phyloP scores from a whole-genome alignment of 2,797 vertebrate species.

The Enteromius fasciolatus region DNA sequence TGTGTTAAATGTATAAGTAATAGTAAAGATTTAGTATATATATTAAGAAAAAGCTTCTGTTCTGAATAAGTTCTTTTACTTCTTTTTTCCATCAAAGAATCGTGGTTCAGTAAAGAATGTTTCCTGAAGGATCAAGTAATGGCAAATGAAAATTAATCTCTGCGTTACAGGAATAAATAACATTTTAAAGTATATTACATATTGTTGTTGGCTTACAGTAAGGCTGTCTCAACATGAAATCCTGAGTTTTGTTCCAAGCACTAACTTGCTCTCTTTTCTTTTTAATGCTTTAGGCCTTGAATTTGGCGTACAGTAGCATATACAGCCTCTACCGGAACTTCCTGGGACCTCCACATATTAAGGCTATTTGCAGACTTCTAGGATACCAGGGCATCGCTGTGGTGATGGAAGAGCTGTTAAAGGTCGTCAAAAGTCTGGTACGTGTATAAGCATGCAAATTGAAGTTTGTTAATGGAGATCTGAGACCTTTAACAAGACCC shows the following conservation, averaged over 20 bases:
- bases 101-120: too few species aligned
- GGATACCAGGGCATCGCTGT: constrained; percentile 99
- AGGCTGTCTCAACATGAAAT: neutral
- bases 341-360: constrained; percentile 93
- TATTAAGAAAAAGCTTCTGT: too few species aligned
- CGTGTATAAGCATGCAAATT: constrained; percentile 31
- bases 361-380: constrained; percentile 93
- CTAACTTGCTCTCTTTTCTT: constrained; percentile 22
- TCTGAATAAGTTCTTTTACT: too few species aligned
- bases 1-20: too few species aligned
- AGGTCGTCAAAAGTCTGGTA: constrained; percentile 99
- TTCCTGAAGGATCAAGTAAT: too few species aligned
- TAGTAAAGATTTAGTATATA: too few species aligned
- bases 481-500: neutral
- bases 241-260: neutral
- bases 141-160: too few species aligned
- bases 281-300: constrained; percentile 81
- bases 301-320: constrained; percentile 95
- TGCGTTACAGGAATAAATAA: too few species aligned
- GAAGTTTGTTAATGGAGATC: neutral
- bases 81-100: too few species aligned
- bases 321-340: constrained; percentile 94
- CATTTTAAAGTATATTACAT: too few species aligned
- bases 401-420: constrained; percentile 98
- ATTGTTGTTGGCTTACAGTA: too few species aligned